phyloP scores from a whole-genome alignment of 35 echinoderm and acorn worm genomes.

The Ophiothrix spiculata region DNA sequence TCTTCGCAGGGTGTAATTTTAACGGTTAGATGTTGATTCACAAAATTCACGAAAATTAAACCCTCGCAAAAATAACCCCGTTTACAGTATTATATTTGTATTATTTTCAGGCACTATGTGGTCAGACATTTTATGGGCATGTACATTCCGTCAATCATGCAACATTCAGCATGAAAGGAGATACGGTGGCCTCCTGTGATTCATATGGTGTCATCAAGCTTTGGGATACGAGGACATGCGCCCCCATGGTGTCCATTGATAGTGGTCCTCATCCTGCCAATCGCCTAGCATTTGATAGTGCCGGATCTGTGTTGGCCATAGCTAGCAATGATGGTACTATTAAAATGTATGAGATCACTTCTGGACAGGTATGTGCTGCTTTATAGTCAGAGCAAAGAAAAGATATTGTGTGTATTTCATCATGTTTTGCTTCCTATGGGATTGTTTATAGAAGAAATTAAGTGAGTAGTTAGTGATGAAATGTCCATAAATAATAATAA shows the following conservation, averaged over 20 bases:
- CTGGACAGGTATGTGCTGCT: constrained; percentile 66
- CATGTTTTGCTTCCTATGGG: no score
- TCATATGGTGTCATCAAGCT: constrained; percentile 81
- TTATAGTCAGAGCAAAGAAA: no score
- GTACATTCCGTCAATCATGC: constrained; percentile 93
- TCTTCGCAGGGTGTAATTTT: no score
- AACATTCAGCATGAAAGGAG: constrained; percentile 79
- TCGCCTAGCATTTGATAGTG: constrained; percentile 72
- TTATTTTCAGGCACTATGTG: constrained; percentile 81
- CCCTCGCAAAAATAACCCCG: no score
- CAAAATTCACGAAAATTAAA: no score
- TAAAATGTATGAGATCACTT: constrained; percentile 82
- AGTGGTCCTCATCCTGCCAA: constrained; percentile 86
- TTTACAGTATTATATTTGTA: no score
- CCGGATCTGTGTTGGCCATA: constrained; percentile 80
- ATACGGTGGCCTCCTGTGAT: constrained; percentile 92
- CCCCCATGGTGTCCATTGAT: constrained; percentile 69
- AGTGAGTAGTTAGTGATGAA: no score
- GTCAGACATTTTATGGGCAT: constrained; percentile 98
- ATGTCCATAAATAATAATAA: no score
- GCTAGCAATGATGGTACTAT: constrained; percentile 87
- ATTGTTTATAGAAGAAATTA: no score
- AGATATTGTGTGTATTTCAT: no score
- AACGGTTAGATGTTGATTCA: no score
- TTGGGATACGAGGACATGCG: constrained; percentile 85